Base-by-base conservation (phyloP, 2,113 vertebrate species). In the Elephas maximus region DNA sequence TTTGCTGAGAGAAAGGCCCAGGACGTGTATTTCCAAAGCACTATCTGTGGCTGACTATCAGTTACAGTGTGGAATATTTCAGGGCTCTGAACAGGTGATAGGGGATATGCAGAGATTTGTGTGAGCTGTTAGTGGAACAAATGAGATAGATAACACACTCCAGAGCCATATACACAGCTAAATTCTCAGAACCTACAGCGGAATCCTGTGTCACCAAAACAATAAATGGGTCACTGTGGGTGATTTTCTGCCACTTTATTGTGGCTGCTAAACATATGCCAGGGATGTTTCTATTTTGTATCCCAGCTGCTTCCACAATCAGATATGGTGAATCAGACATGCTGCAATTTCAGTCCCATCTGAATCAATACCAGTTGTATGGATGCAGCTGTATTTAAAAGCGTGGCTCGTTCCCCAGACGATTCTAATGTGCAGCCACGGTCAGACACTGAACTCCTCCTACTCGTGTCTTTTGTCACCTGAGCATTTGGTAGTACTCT, bases 401-500 rank as follows among this genome's bases (percentile, higher is more conserved):
- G 53, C 45, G 21, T 1, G 0, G 0, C 9, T 6, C 23, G 1
- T 8, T 51, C 57, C 84, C 86, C 63, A 24, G 44, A 23, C 4
- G 4, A 53, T 10, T 23, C 5, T 24, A 14, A 11, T 12, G 60
- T 37, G 14, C 23, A 63, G 67, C 78, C 28, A 0, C 30, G 84
- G n/a, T 41, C 71, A 15, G 45, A 3, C 51, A 2, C 14, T 24
- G 44, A 5, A 79, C 12, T 28, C 69, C 45, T 30, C 8, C 26
- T 15, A 18, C 37, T 37, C 37, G 69, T 14, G 6, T 84, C 30
- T 20, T 26, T 14, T 62, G 30, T n/a, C 28, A 45, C 41, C 57
- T 0, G 33, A 67, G 45, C 26, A 0, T 0, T 5, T 41, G 28
- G 14, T 15, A 8, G 21, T 44, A 8, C 73, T 5, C 48, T 33